Evolutionary conservation across 2,113 vertebrate species (phyloP).

Genomic region (Fulmarus glacialis): DNA sequence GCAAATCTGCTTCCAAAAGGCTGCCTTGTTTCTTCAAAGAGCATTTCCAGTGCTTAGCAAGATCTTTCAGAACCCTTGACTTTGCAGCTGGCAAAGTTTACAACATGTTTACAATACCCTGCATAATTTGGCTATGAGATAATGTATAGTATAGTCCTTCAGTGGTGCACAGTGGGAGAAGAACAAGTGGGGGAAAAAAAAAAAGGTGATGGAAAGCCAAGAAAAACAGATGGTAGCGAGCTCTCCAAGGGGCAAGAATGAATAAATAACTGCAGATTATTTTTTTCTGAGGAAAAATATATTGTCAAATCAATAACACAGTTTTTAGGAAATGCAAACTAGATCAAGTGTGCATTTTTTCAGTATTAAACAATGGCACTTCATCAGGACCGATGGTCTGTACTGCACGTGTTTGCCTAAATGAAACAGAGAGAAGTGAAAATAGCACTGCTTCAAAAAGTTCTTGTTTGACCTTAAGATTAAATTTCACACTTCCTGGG

Average conservation of each 20-base stretch:
- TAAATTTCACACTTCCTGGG: background rate
- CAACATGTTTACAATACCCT: slow-evolving; percentile 58
- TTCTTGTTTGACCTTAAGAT: background rate
- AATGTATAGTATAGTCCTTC: slow-evolving; percentile 35
- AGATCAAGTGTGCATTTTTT: slow-evolving; percentile 31
- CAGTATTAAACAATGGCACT: slow-evolving; percentile 32
- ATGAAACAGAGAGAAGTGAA: background rate
- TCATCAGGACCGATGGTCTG: background rate
- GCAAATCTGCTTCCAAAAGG: background rate
- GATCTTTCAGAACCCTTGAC: slow-evolving; percentile 22
- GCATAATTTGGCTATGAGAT: slow-evolving; percentile 61
- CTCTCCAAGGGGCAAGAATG: slow-evolving; percentile 55
- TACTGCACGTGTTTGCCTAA: background rate
- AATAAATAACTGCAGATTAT: slow-evolving; percentile 51
- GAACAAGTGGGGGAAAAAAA: slow-evolving; percentile 31
- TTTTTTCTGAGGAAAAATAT: slow-evolving; percentile 18
- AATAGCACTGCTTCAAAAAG: background rate
- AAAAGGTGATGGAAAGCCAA: slow-evolving; percentile 57
- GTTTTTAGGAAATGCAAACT: slow-evolving; percentile 24
- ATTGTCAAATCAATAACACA: slow-evolving; percentile 52
- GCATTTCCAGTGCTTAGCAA: background rate
- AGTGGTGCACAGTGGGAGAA: slow-evolving; percentile 41
- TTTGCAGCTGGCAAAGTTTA: slow-evolving; percentile 62
- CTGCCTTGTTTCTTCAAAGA: background rate
- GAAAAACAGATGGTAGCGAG: slow-evolving; percentile 59